These are phyloP conservation scores for Agrypnia vestita DNA, from an alignment of 1,140 invertebrate species.

Conservation along the genomic window DNA sequence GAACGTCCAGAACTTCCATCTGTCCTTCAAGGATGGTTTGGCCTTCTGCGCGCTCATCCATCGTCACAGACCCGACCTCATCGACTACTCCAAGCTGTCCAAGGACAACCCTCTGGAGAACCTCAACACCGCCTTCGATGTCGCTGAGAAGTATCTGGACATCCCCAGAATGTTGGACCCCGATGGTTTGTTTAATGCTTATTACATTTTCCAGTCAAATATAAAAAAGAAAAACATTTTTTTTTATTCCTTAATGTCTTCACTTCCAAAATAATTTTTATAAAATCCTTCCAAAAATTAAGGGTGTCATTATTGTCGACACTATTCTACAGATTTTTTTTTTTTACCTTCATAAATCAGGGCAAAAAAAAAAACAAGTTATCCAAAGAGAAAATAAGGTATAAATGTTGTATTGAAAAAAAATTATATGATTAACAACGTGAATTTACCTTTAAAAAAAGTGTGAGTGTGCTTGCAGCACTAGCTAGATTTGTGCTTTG, in stretches of 20 bases:
- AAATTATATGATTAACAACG: too few relatives aligned
- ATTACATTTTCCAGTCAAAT: not conserved
- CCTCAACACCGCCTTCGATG: conserved; percentile 99
- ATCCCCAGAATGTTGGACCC: conserved; percentile 99
- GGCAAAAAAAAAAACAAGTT: too few relatives aligned
- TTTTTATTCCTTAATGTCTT: not conserved
- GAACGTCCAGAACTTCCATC: conserved; percentile 99
- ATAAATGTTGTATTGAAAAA: too few relatives aligned
- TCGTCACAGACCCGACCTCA: conserved; percentile 98
- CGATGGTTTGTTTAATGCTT: conserved; percentile 88
- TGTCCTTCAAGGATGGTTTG: conserved; percentile 94
- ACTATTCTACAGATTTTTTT: too few relatives aligned
- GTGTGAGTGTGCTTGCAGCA: too few relatives aligned
- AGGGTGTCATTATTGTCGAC: too few relatives aligned
- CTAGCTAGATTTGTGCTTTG: too few relatives aligned
- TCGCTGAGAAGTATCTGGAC: conserved; percentile 99
- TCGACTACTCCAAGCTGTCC: conserved; percentile 98
- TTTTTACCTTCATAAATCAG: too few relatives aligned
- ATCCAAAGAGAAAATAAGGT: too few relatives aligned
- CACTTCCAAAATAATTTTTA: not conserved
- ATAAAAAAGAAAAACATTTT: too few relatives aligned
- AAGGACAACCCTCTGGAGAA: conserved; percentile 99
- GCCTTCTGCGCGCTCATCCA: conserved; percentile 99
- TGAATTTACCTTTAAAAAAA: too few relatives aligned
- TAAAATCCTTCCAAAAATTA: not conserved